Evolutionary conservation across 2,113 vertebrate species (phyloP).

Genomic region (Osmerus eperlanus): DNA sequence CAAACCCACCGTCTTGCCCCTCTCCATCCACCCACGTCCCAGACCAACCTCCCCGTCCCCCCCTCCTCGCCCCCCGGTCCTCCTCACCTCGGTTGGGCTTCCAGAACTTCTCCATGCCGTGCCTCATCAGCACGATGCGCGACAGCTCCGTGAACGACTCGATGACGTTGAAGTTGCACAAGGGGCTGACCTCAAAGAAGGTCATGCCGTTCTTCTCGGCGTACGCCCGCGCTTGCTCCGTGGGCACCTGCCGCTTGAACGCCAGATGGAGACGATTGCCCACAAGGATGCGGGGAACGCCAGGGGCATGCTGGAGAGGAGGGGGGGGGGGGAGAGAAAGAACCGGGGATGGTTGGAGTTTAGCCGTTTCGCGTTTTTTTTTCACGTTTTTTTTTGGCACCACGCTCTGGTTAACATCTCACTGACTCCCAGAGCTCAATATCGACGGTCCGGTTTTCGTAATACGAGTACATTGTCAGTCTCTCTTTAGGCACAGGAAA

Average conservation of each 20-base stretch:
- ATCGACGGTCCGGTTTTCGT: no score
- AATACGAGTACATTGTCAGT: no score
- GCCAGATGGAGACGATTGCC: constrained; percentile 95
- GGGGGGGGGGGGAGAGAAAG: no score
- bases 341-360: neutral
- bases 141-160: constrained; percentile 98
- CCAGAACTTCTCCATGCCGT: constrained; percentile 99
- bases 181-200: constrained; percentile 95
- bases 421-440: no score
- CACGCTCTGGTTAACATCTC: no score
- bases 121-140: constrained; percentile 96
- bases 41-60: no score
- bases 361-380: no score
- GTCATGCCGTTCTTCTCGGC: constrained; percentile 98
- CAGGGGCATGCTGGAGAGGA: constrained; percentile 85
- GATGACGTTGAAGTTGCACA: constrained; percentile 98
- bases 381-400: no score
- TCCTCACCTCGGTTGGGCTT: constrained; percentile 91
- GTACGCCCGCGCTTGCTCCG: constrained; percentile 91
- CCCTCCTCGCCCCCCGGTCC: neutral
- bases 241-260: constrained; percentile 95
- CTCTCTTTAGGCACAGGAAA: no score
- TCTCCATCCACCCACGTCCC: no score
- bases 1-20: no score
- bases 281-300: constrained; percentile 94